Evolutionary conservation across 1,140 invertebrate species (phyloP).

Genomic region (Hydropsyche tenuis): DNA sequence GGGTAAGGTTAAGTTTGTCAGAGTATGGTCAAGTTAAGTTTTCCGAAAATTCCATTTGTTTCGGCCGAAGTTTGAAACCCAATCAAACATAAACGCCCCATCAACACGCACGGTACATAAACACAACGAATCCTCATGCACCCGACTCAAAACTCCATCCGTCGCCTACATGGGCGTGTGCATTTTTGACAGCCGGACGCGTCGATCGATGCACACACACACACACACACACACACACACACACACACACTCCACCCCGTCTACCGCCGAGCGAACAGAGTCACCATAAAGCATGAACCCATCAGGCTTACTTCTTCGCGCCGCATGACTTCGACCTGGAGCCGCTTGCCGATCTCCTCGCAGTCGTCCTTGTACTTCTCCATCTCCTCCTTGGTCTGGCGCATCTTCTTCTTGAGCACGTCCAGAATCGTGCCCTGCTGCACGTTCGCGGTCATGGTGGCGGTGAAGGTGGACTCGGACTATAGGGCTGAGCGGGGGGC

Average conservation of each 20-base stretch:
- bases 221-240: neutral
- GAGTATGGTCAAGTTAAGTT: too few species aligned
- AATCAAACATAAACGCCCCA: too few species aligned
- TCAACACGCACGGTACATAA: too few species aligned
- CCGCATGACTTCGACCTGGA: slow-evolving; percentile 88
- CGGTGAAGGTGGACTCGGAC: neutral
- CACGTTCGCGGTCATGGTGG: slow-evolving; percentile 84
- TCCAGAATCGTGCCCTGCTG: slow-evolving; percentile 88
- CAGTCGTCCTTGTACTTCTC: slow-evolving; percentile 96
- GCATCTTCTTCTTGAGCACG: slow-evolving; percentile 99
- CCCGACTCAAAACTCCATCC: neutral
- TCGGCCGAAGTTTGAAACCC: too few species aligned
- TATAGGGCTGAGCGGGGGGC: neutral
- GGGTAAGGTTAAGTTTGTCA: too few species aligned
- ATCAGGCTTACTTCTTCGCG: slow-evolving; percentile 88
- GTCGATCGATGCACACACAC: neutral
- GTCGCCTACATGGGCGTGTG: neutral
- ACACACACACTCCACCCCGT: neutral
- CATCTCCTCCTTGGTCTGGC: slow-evolving; percentile 96
- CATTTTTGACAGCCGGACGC: neutral
- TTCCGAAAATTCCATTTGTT: too few species aligned
- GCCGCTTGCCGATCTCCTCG: slow-evolving; percentile 88
- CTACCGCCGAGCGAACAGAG: too few species aligned
- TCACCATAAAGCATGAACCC: neutral
- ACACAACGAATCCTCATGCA: too few species aligned